Conservation (phyloP, 2,797 vertebrate species). For the Darevskia mixta region DNA sequence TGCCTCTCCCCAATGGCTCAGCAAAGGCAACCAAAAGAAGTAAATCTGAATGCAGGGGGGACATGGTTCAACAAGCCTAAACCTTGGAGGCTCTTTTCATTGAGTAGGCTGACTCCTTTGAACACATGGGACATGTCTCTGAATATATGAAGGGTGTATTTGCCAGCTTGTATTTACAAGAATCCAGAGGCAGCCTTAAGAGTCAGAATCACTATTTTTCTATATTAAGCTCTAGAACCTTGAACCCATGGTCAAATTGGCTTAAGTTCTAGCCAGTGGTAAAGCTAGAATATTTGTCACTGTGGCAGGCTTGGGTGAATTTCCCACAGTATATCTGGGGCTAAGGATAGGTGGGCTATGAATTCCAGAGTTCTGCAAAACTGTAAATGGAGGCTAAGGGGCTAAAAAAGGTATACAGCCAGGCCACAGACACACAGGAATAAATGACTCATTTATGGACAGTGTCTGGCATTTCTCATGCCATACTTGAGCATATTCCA, state of each 20-base stretch:
- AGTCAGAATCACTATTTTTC: not conserved
- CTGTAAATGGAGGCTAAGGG: not conserved
- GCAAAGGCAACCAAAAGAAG: not conserved
- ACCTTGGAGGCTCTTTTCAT: not conserved
- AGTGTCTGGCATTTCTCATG: constrained; percentile 36
- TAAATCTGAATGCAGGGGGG: not conserved
- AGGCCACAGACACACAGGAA: constrained; percentile 10
- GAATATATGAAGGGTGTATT: not conserved
- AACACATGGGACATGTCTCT: not conserved
- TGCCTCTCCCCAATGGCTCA: too few relatives aligned
- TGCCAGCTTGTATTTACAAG: not conserved
- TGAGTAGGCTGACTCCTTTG: not conserved
- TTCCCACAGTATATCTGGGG: not conserved
- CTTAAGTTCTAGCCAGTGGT: not conserved
- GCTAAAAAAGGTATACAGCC: not conserved
- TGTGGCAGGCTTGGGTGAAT: not conserved
- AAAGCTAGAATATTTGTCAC: not conserved
- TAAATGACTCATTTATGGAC: constrained; percentile 24
- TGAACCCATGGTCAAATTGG: not conserved
- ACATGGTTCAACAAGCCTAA: too few relatives aligned
- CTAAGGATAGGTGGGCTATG: not conserved
- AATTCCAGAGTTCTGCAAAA: not conserved
- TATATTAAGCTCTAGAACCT: not conserved
- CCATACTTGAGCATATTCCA: constrained; percentile 30
- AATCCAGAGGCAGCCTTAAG: not conserved